Evolutionary conservation across 2,888 invertebrate genomes (phyloP).

Genomic region (Volucella inanis): DNA sequence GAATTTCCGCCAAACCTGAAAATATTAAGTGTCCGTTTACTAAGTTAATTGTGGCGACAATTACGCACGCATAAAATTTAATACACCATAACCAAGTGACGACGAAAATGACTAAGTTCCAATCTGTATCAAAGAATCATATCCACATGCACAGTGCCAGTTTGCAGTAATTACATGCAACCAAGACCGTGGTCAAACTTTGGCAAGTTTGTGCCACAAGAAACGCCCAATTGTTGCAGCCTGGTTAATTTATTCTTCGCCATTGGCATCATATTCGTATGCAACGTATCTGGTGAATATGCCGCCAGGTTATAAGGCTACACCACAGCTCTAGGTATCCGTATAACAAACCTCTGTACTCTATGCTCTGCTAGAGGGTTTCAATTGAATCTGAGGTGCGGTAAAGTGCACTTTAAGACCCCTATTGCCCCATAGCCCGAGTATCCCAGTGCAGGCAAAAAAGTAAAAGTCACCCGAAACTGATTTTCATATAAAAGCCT

Average conservation of each 20-base stretch:
- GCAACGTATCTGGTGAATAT: background rate
- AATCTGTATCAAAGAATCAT: slow-evolving; percentile 28
- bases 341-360: slow-evolving; percentile 21
- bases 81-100: background rate
- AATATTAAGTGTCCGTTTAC: slow-evolving; percentile 24
- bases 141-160: slow-evolving; percentile 14
- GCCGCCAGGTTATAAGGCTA: slow-evolving; percentile 20
- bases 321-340: slow-evolving; percentile 52
- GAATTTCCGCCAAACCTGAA: slow-evolving; percentile 50
- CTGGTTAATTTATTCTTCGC: slow-evolving; percentile 68
- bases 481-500: slow-evolving; percentile 73
- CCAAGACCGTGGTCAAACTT: slow-evolving; percentile 41
- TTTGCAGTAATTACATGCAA: slow-evolving; percentile 18
- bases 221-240: slow-evolving; percentile 70
- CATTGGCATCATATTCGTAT: slow-evolving; percentile 54
- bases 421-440: slow-evolving; percentile 48
- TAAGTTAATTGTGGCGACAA: slow-evolving; percentile 31
- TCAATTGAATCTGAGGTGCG: slow-evolving; percentile 62
- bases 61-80: slow-evolving; percentile 50
- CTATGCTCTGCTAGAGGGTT: slow-evolving; percentile 47
- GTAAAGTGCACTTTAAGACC: slow-evolving; percentile 57
- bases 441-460: slow-evolving; percentile 51
- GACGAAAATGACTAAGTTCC: slow-evolving; percentile 53
- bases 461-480: slow-evolving; percentile 70
- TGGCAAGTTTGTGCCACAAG: slow-evolving; percentile 40